Base-by-base conservation (phyloP, 2,113 vertebrate genomes). In the Gymnogyps californianus region DNA sequence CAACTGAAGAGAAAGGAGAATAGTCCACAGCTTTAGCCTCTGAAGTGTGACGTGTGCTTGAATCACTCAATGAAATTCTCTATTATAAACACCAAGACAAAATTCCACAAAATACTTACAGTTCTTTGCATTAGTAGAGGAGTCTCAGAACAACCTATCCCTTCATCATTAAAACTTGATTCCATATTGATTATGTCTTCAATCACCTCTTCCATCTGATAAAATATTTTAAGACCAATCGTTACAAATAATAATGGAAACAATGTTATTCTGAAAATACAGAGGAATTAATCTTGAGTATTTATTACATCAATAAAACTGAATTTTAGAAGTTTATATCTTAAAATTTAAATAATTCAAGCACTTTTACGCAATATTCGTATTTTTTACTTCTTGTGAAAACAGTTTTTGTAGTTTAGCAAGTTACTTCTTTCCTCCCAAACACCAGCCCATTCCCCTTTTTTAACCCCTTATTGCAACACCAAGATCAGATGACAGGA, bases 111-210 rank as follows among this genome's bases (percentile, higher is more conserved):
- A 83, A 97, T 98, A 98, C 99, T 99, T 98, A 99, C 99, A 96
- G 98, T 99, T 98, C 98, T 99, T 98, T 99, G 98, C 98, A 99
- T 99, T 94, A 99, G 97, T 90, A 99, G 95, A 97, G 98, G 97
- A 72, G 98, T 92, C 97, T 99, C 99, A 97, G 99, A 98, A 95
- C 98, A 99, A 96, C 98, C 98, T 98, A 99, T 98, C 94, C 98
- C 98, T 97, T 99, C 98, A 93, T 99, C 99, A 98, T 99, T 99
- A 98, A 99, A 99, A 88, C 98, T 99, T 76, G 99, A 98, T 98
- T 99, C 99, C 97, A 99, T 98, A 98, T 98, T 98, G 93, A 99
- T 99, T 91, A 99, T 98, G 97, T 99, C 99, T 98, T 99, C 99
- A 97, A 99, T 99, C 97, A 99, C 98, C 90, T 99, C 99, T 97